phyloP scores from a whole-genome alignment of 2,113 vertebrate species.

The Microtus montanus region DNA sequence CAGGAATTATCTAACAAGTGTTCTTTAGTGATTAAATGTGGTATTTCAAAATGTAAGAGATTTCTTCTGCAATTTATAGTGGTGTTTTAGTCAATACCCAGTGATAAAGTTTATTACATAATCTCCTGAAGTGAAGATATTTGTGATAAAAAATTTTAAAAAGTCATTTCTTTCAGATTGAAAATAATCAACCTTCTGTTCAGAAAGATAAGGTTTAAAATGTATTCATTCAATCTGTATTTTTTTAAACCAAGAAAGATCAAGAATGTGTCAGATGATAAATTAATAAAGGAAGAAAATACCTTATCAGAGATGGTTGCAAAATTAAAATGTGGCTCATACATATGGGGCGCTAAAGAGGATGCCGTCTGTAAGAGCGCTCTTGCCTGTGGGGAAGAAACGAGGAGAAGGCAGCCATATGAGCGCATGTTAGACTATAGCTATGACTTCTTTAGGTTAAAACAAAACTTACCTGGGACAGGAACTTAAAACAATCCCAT shows the following conservation, averaged over 20 bases:
- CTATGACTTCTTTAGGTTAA: background rate
- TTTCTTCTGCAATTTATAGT: constrained; percentile 35
- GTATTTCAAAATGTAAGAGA: constrained; percentile 45
- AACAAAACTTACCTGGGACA: background rate
- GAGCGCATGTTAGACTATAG: background rate
- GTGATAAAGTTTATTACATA: constrained; percentile 22
- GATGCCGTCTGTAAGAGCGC: constrained; percentile 95
- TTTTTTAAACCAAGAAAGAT: constrained; percentile 18
- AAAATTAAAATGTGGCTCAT: constrained; percentile 97
- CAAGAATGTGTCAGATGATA: constrained; percentile 26
- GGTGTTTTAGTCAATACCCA: constrained; percentile 1
- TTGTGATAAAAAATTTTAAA: constrained; percentile 32
- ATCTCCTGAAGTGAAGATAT: constrained; percentile 18
- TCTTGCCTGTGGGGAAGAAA: constrained; percentile 87
- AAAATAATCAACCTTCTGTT: constrained; percentile 23
- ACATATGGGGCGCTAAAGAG: constrained; percentile 94
- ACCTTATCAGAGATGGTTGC: constrained; percentile 96
- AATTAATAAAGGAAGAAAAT: constrained; percentile 63
- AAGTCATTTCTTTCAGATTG: constrained; percentile 30
- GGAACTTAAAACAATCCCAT: background rate
- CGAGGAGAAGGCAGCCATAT: background rate
- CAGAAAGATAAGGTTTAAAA: constrained; percentile 31
- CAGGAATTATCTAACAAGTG: constrained; percentile 6
- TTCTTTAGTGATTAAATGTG: constrained; percentile 39
- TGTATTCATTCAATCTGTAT: constrained; percentile 40